phyloP scores from a whole-genome alignment of 2,888 invertebrate species.

The Globia sparganii region DNA sequence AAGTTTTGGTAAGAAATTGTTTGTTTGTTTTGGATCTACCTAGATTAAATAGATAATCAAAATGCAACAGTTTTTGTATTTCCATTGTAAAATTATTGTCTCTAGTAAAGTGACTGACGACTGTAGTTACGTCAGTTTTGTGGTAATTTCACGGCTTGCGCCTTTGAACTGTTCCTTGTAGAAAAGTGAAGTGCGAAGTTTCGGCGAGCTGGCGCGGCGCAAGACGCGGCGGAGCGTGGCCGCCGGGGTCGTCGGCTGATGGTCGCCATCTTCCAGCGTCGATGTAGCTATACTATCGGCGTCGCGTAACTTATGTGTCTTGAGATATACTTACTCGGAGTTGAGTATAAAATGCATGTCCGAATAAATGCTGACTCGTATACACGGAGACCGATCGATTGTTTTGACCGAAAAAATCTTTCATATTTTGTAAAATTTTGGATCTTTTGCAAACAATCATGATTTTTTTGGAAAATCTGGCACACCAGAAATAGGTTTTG shows the following conservation, averaged over 20 bases:
- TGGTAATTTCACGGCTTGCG: constrained; percentile 88
- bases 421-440: constrained; percentile 24
- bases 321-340: constrained; percentile 23
- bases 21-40: constrained; percentile 5
- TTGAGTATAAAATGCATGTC: background rate
- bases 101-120: constrained; percentile 67
- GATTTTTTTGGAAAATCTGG: background rate
- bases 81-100: constrained; percentile 49
- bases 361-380: background rate
- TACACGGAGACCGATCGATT: background rate
- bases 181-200: constrained; percentile 90
- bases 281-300: constrained; percentile 55
- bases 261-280: constrained; percentile 68
- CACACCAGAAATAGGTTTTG: constrained; percentile 33
- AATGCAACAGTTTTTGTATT: constrained; percentile 38
- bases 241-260: constrained; percentile 85
- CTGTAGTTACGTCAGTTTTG: constrained; percentile 84
- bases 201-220: constrained; percentile 85
- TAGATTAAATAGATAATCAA: constrained; percentile 11
- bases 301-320: constrained; percentile 30
- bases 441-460: background rate
- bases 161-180: constrained; percentile 85
- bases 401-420: background rate
- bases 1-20: constrained; percentile 5
- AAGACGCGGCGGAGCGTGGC: constrained; percentile 81